phyloP scores from a whole-genome alignment of 2,113 vertebrate species.

The Vombatus ursinus region DNA sequence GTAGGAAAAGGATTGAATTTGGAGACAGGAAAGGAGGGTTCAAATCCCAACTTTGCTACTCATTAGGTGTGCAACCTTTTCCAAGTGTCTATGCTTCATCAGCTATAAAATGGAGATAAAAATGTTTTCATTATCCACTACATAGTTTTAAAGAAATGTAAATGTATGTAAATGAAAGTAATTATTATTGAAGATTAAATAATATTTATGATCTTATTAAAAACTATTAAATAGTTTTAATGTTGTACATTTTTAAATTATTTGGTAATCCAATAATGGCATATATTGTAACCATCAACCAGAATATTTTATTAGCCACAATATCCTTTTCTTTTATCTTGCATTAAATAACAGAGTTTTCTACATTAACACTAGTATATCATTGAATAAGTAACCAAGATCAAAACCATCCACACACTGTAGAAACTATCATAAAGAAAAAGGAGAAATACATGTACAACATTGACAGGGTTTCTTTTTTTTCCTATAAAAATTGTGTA shows the following conservation, averaged over 20 bases:
- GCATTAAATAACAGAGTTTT: neutral
- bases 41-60: neutral
- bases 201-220: neutral
- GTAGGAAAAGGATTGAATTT: neutral
- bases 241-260: neutral
- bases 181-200: neutral
- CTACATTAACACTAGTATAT: neutral
- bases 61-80: neutral
- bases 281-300: no score
- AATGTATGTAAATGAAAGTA: neutral
- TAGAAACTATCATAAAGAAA: neutral
- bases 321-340: neutral
- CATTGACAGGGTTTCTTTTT: neutral
- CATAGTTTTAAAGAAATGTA: neutral
- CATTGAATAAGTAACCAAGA: neutral
- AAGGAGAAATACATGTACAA: neutral
- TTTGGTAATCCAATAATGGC: neutral
- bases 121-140: neutral
- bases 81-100: neutral
- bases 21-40: neutral
- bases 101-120: neutral
- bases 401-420: neutral
- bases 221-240: neutral
- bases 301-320: no score
- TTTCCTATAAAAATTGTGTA: neutral